Percentiles rank a stretch among this genome's conserved stretches.
Evolutionary conservation across 2,888 invertebrate species (phyloP).

Genomic region (Phytoseiulus persimilis): DNA sequence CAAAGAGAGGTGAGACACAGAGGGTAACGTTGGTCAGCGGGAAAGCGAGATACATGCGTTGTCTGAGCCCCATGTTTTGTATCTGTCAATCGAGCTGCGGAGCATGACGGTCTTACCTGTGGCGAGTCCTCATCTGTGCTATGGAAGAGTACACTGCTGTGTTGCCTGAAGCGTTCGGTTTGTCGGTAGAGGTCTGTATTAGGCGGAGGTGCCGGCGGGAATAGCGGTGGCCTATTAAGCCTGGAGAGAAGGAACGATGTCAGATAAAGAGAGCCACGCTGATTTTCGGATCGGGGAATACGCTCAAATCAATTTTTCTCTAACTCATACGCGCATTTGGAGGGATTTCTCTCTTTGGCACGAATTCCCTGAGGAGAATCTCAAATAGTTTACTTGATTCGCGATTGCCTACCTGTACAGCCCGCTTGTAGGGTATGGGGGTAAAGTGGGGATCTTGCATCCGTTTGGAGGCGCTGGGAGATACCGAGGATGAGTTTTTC

Average conservation of each 20-base stretch:
- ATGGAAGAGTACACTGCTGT: constrained; percentile 36
- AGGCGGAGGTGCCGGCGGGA: constrained; percentile 16
- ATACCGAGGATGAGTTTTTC: constrained; percentile 29
- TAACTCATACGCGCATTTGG: too few relatives aligned
- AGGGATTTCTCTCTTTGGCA: too few relatives aligned
- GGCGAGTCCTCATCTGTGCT: constrained; percentile 35
- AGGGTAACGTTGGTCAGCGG: neutral
- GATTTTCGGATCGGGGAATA: too few relatives aligned
- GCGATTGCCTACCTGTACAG: constrained; percentile 6
- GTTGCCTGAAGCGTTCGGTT: constrained; percentile 29
- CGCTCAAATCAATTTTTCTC: too few relatives aligned
- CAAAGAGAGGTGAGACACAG: neutral
- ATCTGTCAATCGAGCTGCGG: neutral
- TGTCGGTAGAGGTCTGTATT: constrained; percentile 31
- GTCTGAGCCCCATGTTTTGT: too few relatives aligned
- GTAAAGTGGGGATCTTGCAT: constrained; percentile 21
- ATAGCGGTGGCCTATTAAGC: constrained; percentile 21
- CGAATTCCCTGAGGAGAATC: too few relatives aligned
- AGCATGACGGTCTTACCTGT: neutral
- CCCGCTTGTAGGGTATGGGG: constrained; percentile 26
- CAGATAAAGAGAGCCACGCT: too few relatives aligned
- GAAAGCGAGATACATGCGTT: too few relatives aligned
- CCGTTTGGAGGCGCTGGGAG: constrained; percentile 16
- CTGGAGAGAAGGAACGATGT: neutral
- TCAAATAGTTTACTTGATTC: too few relatives aligned